Percentiles rank a stretch among this genome's conserved stretches.
These are phyloP conservation scores for Tanytarsus gracilentus DNA, from an alignment of 2,888 invertebrate genomes.

Conservation along the genomic window DNA sequence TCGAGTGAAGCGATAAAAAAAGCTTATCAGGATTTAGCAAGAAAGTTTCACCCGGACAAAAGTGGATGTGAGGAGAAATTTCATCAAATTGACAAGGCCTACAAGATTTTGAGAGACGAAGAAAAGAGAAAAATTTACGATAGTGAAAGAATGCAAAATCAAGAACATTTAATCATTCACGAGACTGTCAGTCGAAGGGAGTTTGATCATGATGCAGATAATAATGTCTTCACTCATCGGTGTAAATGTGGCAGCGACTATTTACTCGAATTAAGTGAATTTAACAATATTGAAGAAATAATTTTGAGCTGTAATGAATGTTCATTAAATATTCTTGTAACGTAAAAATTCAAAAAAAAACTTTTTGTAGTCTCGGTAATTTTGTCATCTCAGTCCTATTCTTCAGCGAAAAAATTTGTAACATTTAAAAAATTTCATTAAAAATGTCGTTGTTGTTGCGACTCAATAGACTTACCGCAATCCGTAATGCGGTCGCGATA, in stretches of 20 bases:
- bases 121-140: conserved; percentile 56
- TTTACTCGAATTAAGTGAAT: conserved; percentile 40
- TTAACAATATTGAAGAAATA: conserved; percentile 36
- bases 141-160: conserved; percentile 49
- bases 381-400: neutral
- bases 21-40: conserved; percentile 41
- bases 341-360: neutral
- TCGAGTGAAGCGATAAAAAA: conserved; percentile 38
- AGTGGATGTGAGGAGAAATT: neutral
- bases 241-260: conserved; percentile 65
- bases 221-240: conserved; percentile 45
- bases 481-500: conserved; percentile 2
- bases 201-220: conserved; percentile 42
- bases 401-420: neutral
- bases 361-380: neutral
- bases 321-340: conserved; percentile 55
- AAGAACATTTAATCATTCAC: conserved; percentile 52
- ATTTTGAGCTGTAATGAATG: conserved; percentile 56
- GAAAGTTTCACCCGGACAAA: conserved; percentile 43
- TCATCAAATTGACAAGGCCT: conserved; percentile 45
- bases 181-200: conserved; percentile 48
- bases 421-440: neutral
- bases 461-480: neutral
- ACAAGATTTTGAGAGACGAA: conserved; percentile 56
- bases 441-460: conserved; percentile 10